Evolutionary conservation across 2,797 vertebrate species (phyloP), one percentile per base, ranked within the genome.

Genomic region (Cossypha caffra): DNA sequence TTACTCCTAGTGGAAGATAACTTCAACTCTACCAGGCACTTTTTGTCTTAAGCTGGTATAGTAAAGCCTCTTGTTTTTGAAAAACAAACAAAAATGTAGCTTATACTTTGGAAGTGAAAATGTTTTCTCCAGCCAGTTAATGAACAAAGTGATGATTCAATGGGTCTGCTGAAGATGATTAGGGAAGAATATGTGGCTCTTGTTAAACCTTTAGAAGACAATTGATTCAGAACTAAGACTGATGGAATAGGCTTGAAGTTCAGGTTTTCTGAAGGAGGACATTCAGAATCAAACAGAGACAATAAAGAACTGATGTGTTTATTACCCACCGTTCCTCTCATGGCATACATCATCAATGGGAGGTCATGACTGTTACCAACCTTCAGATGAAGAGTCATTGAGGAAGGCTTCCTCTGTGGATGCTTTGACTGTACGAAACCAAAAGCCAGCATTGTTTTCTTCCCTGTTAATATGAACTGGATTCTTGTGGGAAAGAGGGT

Each of bases 41-140:
- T 81, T 95, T 89, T 75, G 11, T 52, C 35, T 90, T 67, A 96
- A 87, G 35, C 29, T 92, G 52, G n/a, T 42, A 16, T 76, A 92
- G 86, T 29, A 61, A 10, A 55, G 1, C 10, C 45, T 77, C 43
- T 63, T 15, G 29, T 45, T 73, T 81, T 48, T 62, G 13, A 61
- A 90, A 93, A 95, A 17, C 8, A 84, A 55, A 10, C 28, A 18
- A 67, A 18, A 67, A 35, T 1, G 8, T 52, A 57, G 5, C 25
- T 58, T 86, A 61, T 29, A 64, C 24, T 3, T 2, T 71, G 45
- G 37, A 28, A 61, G 8, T 69, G 55, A 9, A 63, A 74, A 61
- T 50, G 28, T 73, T 21, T 83, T 90, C 29, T 76, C 16, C 40
- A 63, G 23, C 11, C 28, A 63, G 31, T 6, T 79, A 72, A 63